Evolutionary conservation across 1,140 invertebrate species (phyloP).

Genomic region (Bombus impatiens): DNA sequence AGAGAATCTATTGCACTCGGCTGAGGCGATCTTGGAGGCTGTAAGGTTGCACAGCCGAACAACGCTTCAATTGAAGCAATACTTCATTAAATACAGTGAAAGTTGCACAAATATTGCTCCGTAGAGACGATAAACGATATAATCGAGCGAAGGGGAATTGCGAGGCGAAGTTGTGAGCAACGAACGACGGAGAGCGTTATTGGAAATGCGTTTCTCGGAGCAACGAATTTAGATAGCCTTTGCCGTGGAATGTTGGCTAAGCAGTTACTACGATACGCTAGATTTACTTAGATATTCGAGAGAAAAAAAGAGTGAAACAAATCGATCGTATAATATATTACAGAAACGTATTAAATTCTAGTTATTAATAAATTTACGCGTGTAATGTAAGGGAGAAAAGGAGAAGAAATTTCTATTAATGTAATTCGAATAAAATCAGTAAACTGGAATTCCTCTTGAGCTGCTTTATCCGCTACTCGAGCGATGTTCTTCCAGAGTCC

Average conservation of each 20-base stretch:
- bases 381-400: not conserved
- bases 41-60: not conserved
- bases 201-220: conserved; percentile 15
- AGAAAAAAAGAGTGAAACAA: not conserved
- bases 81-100: not conserved
- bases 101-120: not conserved
- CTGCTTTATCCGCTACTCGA: not conserved
- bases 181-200: not conserved
- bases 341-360: no score
- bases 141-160: not conserved
- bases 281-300: not conserved
- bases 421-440: not conserved
- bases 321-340: no score
- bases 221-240: conserved; percentile 19
- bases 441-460: not conserved
- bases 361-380: not conserved
- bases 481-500: not conserved
- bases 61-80: not conserved
- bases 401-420: not conserved
- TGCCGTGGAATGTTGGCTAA: not conserved
- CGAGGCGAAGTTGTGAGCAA: not conserved
- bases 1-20: not conserved
- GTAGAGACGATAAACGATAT: conserved; percentile 1
- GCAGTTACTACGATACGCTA: not conserved
- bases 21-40: not conserved